These are phyloP conservation scores for Psittacula echo DNA, from an alignment of 2,797 vertebrate species.

Conservation along the genomic window DNA sequence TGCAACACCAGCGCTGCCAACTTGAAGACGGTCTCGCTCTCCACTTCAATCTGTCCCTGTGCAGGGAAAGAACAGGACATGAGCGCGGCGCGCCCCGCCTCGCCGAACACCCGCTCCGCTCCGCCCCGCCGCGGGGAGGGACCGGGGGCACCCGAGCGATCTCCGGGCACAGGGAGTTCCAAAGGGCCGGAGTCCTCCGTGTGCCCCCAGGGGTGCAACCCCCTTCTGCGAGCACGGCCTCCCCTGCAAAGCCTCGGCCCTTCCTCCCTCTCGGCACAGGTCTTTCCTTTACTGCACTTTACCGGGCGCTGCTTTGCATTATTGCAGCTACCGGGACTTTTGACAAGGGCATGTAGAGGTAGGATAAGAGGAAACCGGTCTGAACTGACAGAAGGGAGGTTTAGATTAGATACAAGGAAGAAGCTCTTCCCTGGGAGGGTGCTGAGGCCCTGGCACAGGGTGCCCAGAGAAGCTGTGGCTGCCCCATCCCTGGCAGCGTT, in stretches of 20 bases:
- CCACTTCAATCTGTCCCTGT: constrained; percentile 92
- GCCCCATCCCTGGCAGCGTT: background rate
- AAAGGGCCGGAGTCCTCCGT: no score
- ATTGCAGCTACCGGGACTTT: rapidly evolving
- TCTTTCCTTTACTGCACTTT: rapidly evolving
- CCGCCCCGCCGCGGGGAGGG: background rate
- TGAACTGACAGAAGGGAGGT: background rate
- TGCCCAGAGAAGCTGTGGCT: no score
- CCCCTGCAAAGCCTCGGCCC: background rate
- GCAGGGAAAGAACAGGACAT: constrained; percentile 33
- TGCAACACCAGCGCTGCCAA: constrained; percentile 93
- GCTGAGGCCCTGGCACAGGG: no score
- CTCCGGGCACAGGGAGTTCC: background rate
- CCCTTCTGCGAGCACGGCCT: background rate
- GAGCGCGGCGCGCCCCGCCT: background rate
- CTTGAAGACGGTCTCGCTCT: constrained; percentile 91
- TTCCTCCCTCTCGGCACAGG: background rate
- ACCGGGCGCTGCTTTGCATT: rapidly evolving
- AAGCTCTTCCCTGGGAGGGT: background rate
- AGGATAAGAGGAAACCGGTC: background rate
- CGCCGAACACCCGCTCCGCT: background rate
- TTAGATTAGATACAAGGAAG: background rate
- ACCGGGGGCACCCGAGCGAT: background rate
- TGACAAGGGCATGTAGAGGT: background rate
- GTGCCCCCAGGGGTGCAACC: background rate